These are phyloP conservation scores for Drosophila algonquin DNA, from an alignment of 2,888 invertebrate genomes.

Conservation along the genomic window DNA sequence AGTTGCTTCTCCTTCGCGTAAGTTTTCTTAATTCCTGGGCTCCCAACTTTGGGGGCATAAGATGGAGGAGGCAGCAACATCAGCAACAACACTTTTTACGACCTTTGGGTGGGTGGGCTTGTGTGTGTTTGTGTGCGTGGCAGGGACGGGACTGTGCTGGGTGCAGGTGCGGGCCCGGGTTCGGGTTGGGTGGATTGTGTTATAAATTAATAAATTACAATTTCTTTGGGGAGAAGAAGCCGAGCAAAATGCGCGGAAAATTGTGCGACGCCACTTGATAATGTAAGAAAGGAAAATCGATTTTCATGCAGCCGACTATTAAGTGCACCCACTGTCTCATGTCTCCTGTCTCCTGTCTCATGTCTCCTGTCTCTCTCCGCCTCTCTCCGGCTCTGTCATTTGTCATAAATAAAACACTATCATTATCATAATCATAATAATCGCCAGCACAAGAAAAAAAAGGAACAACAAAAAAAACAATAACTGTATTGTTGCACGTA, in stretches of 20 bases:
- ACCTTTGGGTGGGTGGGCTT: constrained; percentile 26
- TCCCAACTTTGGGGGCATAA: constrained; percentile 25
- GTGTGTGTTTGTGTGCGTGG: neutral
- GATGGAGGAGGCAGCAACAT: constrained; percentile 18
- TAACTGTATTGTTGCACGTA: constrained; percentile 15
- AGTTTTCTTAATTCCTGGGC: constrained; percentile 48
- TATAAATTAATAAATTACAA: constrained; percentile 84
- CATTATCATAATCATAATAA: constrained; percentile 71
- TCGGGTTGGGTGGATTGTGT: constrained; percentile 44
- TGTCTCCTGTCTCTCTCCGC: neutral
- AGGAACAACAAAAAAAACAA: neutral
- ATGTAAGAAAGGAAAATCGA: constrained; percentile 61
- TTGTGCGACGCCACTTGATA: constrained; percentile 43
- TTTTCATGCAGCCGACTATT: constrained; percentile 49
- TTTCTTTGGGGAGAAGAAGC: constrained; percentile 57
- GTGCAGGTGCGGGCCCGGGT: constrained; percentile 3
- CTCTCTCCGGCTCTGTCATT: neutral
- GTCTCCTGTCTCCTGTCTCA: neutral
- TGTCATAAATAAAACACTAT: constrained; percentile 55
- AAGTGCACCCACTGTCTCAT: constrained; percentile 21
- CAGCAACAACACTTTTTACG: constrained; percentile 58
- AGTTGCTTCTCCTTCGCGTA: constrained; percentile 43
- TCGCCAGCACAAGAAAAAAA: constrained; percentile 15
- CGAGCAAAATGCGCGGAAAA: constrained; percentile 40
- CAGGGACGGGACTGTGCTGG: neutral